Conservation (phyloP, 2,113 vertebrate species). For the Salvator merianae region DNA sequence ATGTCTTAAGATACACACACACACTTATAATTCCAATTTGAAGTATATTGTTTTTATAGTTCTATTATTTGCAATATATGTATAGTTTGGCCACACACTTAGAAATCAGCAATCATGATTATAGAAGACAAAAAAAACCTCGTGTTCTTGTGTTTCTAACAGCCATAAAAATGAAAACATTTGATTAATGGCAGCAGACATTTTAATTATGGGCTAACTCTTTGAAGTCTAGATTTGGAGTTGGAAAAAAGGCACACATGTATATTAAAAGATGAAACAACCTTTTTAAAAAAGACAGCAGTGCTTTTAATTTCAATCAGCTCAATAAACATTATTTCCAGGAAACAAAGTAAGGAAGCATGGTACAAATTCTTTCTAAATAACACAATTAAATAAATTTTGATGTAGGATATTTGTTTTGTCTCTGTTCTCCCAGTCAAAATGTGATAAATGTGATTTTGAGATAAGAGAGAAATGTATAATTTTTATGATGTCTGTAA, state of each 20-base stretch:
- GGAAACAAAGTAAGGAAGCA: not conserved
- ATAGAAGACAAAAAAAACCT: not conserved
- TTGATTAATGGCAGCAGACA: not conserved
- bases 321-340: not conserved
- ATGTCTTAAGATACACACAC: too few species aligned
- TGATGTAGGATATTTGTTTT: not conserved
- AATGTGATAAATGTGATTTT: not conserved
- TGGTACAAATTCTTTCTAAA: not conserved
- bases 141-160: conserved; percentile 5
- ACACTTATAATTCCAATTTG: not conserved
- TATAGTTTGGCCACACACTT: not conserved
- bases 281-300: not conserved
- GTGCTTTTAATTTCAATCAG: not conserved
- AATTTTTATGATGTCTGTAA: not conserved
- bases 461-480: not conserved
- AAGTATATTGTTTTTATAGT: not conserved
- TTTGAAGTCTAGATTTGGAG: conserved; percentile 3
- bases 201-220: conserved; percentile 22
- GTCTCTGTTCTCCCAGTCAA: not conserved
- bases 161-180: not conserved
- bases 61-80: not conserved
- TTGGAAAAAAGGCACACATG: not conserved
- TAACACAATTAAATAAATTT: not conserved
- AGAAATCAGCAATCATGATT: not conserved
- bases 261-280: not conserved